Percentiles rank a stretch among this genome's conserved stretches.
These are phyloP conservation scores for Thalassophryne amazonica DNA, from an alignment of 2,797 vertebrate species.

Conservation along the genomic window DNA sequence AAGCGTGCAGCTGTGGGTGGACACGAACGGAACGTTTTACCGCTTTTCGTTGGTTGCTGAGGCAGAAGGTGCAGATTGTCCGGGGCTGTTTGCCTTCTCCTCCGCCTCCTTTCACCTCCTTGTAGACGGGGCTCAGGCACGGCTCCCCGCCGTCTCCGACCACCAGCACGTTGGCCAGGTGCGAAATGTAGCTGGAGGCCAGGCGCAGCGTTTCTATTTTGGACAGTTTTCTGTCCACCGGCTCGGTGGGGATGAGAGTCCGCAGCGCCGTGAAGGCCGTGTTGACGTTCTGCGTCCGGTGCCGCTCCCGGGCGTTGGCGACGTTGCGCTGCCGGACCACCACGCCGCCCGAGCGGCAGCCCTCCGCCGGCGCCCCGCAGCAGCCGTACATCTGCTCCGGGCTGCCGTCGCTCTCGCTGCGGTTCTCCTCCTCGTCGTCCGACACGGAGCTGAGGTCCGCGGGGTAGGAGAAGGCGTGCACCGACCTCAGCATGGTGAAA, in stretches of 20 bases:
- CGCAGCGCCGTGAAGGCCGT: constrained; percentile 87
- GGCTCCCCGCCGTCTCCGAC: constrained; percentile 83
- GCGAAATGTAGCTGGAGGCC: constrained; percentile 90
- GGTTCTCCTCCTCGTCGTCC: constrained; percentile 78
- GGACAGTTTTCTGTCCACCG: constrained; percentile 87
- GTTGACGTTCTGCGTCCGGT: constrained; percentile 90
- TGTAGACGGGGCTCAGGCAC: constrained; percentile 79
- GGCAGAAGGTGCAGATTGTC: constrained; percentile 91
- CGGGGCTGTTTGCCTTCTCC: constrained; percentile 78
- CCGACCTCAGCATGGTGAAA: constrained; percentile 84
- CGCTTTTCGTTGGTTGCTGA: constrained; percentile 89
- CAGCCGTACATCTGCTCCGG: constrained; percentile 84
- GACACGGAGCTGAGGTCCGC: constrained; percentile 80
- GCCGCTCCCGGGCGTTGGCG: constrained; percentile 86
- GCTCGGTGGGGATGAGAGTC: constrained; percentile 90
- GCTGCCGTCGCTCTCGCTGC: constrained; percentile 85
- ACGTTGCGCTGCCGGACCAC: constrained; percentile 85
- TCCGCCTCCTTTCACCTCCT: constrained; percentile 63
- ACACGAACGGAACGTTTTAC: constrained; percentile 60
- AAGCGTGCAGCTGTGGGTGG: neutral
- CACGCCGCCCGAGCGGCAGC: constrained; percentile 60
- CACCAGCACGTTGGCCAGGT: constrained; percentile 87
- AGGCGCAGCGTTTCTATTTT: constrained; percentile 90
- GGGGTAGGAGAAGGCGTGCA: constrained; percentile 79
- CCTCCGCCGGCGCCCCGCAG: constrained; percentile 66